Evolutionary conservation across 2,797 vertebrate species (phyloP).

Genomic region (Cuniculus paca): DNA sequence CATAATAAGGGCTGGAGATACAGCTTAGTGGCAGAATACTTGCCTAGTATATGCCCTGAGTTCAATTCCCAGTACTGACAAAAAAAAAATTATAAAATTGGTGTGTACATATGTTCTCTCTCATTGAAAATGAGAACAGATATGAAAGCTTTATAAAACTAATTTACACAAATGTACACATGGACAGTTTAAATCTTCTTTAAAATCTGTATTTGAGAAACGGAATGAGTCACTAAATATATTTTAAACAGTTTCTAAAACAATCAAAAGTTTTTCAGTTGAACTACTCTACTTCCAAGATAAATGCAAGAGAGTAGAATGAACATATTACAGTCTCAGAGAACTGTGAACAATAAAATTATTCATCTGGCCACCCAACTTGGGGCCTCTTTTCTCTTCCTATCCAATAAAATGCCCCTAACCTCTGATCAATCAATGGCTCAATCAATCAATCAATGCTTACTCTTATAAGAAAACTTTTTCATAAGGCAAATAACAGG

Average conservation of each 20-base stretch:
- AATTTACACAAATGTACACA: background rate
- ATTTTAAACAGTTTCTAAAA: slow-evolving; percentile 56
- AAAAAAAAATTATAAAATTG: background rate
- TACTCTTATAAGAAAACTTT: background rate
- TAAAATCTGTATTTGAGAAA: slow-evolving; percentile 31
- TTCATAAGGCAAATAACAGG: background rate
- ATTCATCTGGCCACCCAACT: background rate
- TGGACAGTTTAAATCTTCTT: slow-evolving; percentile 12
- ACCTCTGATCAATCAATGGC: background rate
- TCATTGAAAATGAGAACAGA: background rate
- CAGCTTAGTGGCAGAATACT: background rate
- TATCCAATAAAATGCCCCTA: background rate
- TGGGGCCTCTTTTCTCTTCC: background rate
- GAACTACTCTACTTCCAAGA: slow-evolving; percentile 17
- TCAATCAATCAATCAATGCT: background rate
- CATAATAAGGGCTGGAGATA: background rate
- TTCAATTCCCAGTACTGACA: background rate
- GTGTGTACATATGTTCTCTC: background rate
- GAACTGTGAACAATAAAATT: slow-evolving; percentile 51
- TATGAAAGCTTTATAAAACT: background rate
- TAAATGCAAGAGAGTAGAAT: background rate
- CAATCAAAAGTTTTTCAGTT: slow-evolving; percentile 7
- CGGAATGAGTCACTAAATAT: background rate
- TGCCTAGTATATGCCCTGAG: background rate
- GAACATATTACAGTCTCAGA: background rate